Evolutionary conservation across 2,888 invertebrate genomes (phyloP), one percentile per base, ranked within the genome.

Genomic region (Tenthredo mesomela): DNA sequence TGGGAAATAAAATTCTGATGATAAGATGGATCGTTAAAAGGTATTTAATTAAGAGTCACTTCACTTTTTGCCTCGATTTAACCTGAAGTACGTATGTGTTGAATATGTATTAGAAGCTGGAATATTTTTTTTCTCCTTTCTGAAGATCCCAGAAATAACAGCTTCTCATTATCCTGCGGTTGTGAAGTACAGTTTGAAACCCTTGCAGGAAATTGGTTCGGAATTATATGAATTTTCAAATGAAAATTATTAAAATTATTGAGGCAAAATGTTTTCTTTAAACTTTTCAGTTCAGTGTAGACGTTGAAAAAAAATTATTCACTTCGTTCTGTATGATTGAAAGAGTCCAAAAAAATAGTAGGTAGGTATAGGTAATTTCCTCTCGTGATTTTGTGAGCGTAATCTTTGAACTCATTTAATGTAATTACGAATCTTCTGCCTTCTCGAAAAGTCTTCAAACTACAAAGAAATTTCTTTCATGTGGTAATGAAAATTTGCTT

Each of bases 41-140:
- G 43, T 43, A 73, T 73, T 70, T 73, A 43, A 73, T 25, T 73
- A 40, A 73, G 40, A n/a, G 21, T 43, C 73, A 43, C 43, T 73
- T 29, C 6, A 73, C 73, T 43, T 43, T 73, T 21, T 10, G 25
- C 43, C 21, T 1, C 5, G 43, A 73, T 73, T 73, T 12, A 33
- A 33, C 15, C 67, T 33, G 29, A 67, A 67, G 18, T 2, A 67
- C 67, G 7, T 37, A 33, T 33, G 67, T 67, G 29, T 67, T 67
- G 67, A 67, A 67, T 33, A 67, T 33, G 67, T 67, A 25, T 29
- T 3, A 29, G 33, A 15, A 1, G 67, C 18, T 15, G 67, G 18
- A 67, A 67, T 33, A 67, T 7, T 33, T 33, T 29, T 67, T 29
- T 37, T 37, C 67, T 33, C 12, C 15, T 67, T 33, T 18, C 33